Base-by-base conservation (phyloP, 2,888 invertebrate genomes). In the Macaria notata region DNA sequence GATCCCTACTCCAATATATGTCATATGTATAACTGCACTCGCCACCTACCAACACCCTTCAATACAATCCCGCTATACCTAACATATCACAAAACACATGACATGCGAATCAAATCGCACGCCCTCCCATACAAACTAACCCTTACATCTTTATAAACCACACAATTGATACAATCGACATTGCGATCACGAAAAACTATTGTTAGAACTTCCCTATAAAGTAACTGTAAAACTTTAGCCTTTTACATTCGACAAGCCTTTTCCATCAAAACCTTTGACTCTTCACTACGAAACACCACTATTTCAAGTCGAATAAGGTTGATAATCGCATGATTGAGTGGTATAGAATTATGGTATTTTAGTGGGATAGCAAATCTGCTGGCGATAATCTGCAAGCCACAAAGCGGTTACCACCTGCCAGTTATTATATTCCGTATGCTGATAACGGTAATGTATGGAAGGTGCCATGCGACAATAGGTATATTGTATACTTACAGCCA, bases 141-240 rank as follows among this genome's bases (percentile, higher is more conserved):
- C 19, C 19, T 53, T 53, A 56, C 30, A 50, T 31, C 48, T 19
- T 31, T 46, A 53, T 53, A 49, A 44, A 6, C 41, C 43, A 54
- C 66, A 81, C 83, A 83, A 84, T 81, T 81, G 80, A 79, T 67
- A 81, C 85, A 84, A 79, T 78, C 63, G 60, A 78, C 36, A 36
- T 44, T 74, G 75, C 79, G 59, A 60, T 62, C 57, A 52, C 39
- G 8, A 9, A 53, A 47, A 44, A 44, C 54, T 39, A 50, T 58
- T 44, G 50, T 58, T 61, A 55, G 2, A 29, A 30, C 59, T 62
- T 64, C 63, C 62, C 59, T 59, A 53, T 65, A 62, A 54, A 54
- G 53, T 64, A 66, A 66, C 66, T 65, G 66, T 67, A 61, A 59
- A 56, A 54, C 59, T 56, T 57, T 59, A 58, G 62, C 66, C 61